Evolutionary conservation across 2,113 vertebrate genomes (phyloP).

Genomic region (Martes martes): DNA sequence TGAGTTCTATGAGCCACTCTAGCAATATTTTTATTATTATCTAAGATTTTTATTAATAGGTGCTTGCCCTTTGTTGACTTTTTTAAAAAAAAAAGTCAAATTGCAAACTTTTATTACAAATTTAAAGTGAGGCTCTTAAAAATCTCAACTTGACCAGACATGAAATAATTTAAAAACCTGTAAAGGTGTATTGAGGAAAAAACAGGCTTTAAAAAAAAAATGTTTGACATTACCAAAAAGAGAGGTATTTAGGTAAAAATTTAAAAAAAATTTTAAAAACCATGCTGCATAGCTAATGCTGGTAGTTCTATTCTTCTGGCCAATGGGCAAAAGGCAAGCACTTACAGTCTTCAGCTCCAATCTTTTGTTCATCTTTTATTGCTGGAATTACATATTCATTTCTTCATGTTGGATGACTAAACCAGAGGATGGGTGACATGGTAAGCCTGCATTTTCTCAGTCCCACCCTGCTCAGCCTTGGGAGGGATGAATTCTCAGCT

Average conservation of each 20-base stretch:
- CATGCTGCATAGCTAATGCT: not conserved
- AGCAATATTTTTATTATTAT: not conserved
- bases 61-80: constrained; percentile 83
- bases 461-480: not conserved
- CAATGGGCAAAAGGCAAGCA: not conserved
- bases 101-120: constrained; percentile 86
- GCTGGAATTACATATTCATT: not conserved
- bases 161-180: constrained; percentile 94
- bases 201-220: not conserved
- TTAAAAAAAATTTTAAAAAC: not conserved
- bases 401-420: not conserved
- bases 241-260: not conserved
- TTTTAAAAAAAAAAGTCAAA: constrained; percentile 77
- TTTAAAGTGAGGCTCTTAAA: constrained; percentile 98
- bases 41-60: constrained; percentile 89
- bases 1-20: not conserved
- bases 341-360: not conserved
- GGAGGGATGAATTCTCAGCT: not conserved
- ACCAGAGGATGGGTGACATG: constrained; percentile 91
- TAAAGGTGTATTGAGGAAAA: not conserved
- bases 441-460: constrained; percentile 79
- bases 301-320: not conserved
- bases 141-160: constrained; percentile 99
- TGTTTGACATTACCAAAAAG: not conserved
- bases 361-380: not conserved